Base-by-base conservation (phyloP, 2,797 vertebrate genomes). In the Leptoclinus maculatus region DNA sequence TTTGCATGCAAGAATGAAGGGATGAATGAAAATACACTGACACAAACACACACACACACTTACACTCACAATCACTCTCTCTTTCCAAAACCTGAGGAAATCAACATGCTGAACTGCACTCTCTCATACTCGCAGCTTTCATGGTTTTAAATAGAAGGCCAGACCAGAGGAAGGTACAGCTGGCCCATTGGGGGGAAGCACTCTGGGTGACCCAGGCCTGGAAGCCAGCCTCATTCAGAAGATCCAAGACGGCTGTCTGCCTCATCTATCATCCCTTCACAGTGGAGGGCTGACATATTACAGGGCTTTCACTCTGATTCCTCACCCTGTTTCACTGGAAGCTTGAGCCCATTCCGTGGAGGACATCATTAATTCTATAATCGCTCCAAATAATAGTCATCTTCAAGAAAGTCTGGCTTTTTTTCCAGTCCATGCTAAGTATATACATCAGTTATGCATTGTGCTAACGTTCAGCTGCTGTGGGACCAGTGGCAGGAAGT, bases 231-330 rank as follows among this genome's bases (percentile, higher is more conserved):
- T 86, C 78, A 79, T 74, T 75, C 49, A 74, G 71, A 78, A 67
- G 78, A 85, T 87, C 80, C 78, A 80, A 82, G 62, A 80, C 43
- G 69, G 53, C 79, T 79, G 88, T 84, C 85, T 89, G 85, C 83
- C 78, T 85, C 86, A 79, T 89, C 75, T 60, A 87, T 90, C 83
- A 90, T 78, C 66, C 74, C 65, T 82, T 74, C 73, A 63, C 77
- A 73, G 66, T 29, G 51, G 71, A 79, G 39, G 65, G 53, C 81
- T 76, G 51, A 85, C 78, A 58, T 76, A 71, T 76, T 73, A 76
- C 51, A 57, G 58, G 60, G 64, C 39, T 80, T 82, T 80, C 54
- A 60, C 53, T 76, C 49, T 32, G 74, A 62, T 79, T 74, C 64
- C 49, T 77, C 68, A 59, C 72, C 84, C 75, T 84, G 69, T 74